phyloP scores from a whole-genome alignment of 2,113 vertebrate genomes.

The Tachuris rubrigastra region DNA sequence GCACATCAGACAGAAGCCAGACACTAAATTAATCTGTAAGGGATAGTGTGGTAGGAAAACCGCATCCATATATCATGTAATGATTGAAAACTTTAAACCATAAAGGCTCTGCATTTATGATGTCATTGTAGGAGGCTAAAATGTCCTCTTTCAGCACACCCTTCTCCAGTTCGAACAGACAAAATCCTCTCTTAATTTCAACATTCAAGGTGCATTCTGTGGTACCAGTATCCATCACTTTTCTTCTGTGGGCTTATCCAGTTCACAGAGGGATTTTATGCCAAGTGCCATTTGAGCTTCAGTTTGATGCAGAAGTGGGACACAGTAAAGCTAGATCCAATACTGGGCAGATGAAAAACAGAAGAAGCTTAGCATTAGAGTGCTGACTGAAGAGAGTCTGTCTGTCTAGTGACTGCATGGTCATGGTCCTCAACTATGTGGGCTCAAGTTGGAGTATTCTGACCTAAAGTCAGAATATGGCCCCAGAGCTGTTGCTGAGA shows the following conservation, averaged over 20 bases:
- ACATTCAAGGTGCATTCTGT: not conserved
- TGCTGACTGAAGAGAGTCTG: not conserved
- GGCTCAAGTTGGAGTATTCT: not conserved
- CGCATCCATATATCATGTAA: not conserved
- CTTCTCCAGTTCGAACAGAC: not conserved
- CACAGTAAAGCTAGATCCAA: not conserved
- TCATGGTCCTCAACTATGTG: not conserved
- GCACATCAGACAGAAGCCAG: not conserved
- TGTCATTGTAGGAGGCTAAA: not conserved
- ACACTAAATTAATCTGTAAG: not conserved
- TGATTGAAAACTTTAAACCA: not conserved
- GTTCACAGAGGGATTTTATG: not conserved
- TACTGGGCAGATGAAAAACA: not conserved
- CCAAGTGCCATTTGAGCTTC: not conserved
- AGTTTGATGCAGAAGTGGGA: not conserved
- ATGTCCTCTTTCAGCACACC: not conserved
- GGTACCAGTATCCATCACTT: not conserved
- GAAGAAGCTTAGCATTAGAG: not conserved
- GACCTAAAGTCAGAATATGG: not conserved
- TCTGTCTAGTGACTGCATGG: not conserved
- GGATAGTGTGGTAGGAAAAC: not conserved
- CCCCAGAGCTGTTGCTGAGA: not conserved
- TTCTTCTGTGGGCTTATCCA: not conserved
- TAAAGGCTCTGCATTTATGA: fast-evolving
- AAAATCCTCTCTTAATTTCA: not conserved